A percentile compares a stretch with the other conserved stretches of the same genome.
These are phyloP conservation scores for Leptinotarsa undecemlineata DNA, from an alignment of 1,140 invertebrate genomes.

Conservation along the genomic window DNA sequence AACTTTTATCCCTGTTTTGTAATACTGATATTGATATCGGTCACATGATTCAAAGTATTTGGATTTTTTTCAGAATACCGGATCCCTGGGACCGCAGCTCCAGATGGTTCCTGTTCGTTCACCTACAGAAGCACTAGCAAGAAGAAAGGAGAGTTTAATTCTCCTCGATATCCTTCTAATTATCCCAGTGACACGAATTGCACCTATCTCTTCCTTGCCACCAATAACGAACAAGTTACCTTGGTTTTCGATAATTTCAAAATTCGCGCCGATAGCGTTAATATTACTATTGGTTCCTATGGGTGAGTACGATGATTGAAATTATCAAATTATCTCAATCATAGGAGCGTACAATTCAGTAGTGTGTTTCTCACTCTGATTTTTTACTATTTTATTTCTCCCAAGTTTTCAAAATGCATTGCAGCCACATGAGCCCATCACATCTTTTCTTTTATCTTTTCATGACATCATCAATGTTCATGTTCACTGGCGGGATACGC, in stretches of 20 bases:
- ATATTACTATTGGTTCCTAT: slow-evolving; percentile 65
- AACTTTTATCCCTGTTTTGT: no score
- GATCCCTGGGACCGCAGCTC: slow-evolving; percentile 91
- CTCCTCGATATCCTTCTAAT: slow-evolving; percentile 92
- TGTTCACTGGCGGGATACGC: no score
- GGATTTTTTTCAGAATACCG: slow-evolving; percentile 72
- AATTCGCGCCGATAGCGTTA: slow-evolving; percentile 70
- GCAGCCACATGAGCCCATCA: no score
- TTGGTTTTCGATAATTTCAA: slow-evolving; percentile 93
- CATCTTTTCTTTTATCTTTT: no score
- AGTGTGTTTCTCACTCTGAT: no score
- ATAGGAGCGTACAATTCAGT: no score
- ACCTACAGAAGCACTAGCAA: slow-evolving; percentile 84
- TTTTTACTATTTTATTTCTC: no score
- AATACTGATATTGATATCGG: no score
- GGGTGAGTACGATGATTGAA: slow-evolving; percentile 56
- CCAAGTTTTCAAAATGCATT: no score
- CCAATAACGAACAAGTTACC: slow-evolving; percentile 87
- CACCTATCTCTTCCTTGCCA: slow-evolving; percentile 84
- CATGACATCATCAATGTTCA: no score
- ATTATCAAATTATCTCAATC: no score
- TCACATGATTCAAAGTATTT: no score
- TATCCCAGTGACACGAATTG: slow-evolving; percentile 93
- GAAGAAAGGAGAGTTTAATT: slow-evolving; percentile 91
- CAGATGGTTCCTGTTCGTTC: slow-evolving; percentile 87